Percentiles rank a stretch among this genome's conserved stretches.
These are phyloP conservation scores for Drosophila birchii DNA, from an alignment of 2,888 invertebrate genomes.

Conservation along the genomic window DNA sequence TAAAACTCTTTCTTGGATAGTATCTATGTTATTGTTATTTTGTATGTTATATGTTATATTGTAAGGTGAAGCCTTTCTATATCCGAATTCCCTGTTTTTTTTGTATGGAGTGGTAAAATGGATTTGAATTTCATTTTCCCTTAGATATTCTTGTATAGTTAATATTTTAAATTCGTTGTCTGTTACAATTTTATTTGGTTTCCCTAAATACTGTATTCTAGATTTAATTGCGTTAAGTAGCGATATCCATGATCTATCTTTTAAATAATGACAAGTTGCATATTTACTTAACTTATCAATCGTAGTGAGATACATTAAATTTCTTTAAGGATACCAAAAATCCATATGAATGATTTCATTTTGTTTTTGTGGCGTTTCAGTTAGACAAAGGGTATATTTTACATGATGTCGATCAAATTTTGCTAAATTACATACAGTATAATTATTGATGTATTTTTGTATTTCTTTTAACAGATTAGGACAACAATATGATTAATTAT, in stretches of 20 bases:
- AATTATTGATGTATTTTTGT: conserved; percentile 8
- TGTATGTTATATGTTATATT: background rate
- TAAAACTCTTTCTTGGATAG: background rate
- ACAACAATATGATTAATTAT: conserved; percentile 5
- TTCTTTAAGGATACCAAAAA: background rate
- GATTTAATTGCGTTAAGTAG: conserved; percentile 1
- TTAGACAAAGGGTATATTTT: background rate
- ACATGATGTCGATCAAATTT: conserved; percentile 3
- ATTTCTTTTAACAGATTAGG: conserved; percentile 12
- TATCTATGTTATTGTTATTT: background rate
- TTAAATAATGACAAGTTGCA: background rate
- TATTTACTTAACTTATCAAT: background rate
- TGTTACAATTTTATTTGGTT: background rate
- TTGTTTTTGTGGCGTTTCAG: background rate
- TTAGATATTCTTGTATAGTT: background rate
- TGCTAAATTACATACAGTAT: conserved; percentile 1
- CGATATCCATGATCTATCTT: background rate
- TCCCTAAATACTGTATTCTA: conserved; percentile 3
- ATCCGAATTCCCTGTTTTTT: background rate
- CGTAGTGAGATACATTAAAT: too few species aligned
- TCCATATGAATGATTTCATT: background rate
- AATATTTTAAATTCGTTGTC: background rate
- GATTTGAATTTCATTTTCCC: background rate
- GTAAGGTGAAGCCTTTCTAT: background rate
- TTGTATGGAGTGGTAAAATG: background rate